Evolutionary conservation across 1,140 invertebrate species (phyloP).

Genomic region (Plodia interpunctella): DNA sequence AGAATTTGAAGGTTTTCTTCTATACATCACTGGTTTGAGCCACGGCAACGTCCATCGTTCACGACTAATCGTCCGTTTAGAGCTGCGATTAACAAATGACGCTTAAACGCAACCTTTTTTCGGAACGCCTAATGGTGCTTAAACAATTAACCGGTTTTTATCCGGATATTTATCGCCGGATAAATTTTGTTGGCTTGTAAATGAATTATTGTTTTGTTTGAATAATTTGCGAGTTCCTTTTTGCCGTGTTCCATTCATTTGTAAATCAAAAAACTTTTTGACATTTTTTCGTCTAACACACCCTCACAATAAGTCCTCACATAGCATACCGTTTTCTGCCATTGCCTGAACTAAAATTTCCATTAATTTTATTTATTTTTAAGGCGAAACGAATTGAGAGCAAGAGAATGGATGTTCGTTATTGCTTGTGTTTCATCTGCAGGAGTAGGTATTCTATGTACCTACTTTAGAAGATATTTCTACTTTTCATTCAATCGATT

Average conservation of each 20-base stretch:
- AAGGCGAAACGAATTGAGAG: no score
- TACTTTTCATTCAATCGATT: no score
- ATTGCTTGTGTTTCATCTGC: no score
- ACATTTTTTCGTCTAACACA: no score
- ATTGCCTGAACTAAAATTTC: no score
- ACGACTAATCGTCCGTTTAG: conserved; percentile 47
- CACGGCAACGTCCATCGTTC: conserved; percentile 36
- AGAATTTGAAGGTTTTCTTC: not conserved
- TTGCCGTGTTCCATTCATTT: not conserved
- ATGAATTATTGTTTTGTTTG: conserved; percentile 24
- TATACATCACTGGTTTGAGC: conserved; percentile 2
- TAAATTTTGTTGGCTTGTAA: conserved; percentile 18
- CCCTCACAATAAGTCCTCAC: no score
- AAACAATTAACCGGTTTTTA: conserved; percentile 57
- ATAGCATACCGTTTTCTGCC: no score
- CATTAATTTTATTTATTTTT: no score
- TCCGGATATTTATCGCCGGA: conserved; percentile 20
- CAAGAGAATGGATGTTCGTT: no score
- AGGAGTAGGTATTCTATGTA: no score
- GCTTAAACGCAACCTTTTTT: conserved; percentile 68
- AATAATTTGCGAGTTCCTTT: conserved; percentile 16
- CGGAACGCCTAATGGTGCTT: conserved; percentile 56
- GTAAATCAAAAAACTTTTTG: not conserved
- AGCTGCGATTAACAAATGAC: conserved; percentile 58
- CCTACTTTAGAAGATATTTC: no score